A percentile compares a stretch with the other conserved stretches of the same genome.
Conservation (phyloP, 37 sponge, comb jelly and placozoan species). For the Aplysina aerophoba region DNA sequence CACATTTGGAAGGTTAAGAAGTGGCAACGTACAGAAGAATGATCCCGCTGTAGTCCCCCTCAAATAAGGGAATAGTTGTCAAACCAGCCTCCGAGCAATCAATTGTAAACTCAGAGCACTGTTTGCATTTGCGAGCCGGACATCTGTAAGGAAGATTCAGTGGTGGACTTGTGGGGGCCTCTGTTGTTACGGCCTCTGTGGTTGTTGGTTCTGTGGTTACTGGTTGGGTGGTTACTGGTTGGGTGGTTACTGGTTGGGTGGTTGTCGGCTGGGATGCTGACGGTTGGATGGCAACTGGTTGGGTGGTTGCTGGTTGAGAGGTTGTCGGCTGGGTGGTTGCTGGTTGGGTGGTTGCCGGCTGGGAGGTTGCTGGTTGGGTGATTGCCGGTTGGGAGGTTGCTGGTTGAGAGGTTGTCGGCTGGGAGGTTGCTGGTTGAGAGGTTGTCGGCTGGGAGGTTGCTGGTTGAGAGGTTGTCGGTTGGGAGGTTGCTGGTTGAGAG, state of each 20-base stretch:
- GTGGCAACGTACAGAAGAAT: slow-evolving; percentile 4
- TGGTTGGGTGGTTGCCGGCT: neutral
- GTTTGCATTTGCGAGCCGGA: slow-evolving; percentile 11
- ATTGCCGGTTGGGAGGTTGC: neutral
- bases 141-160: neutral
- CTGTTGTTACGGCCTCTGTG: slow-evolving; percentile 6
- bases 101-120: slow-evolving; percentile 3
- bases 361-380: neutral
- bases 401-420: neutral
- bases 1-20: neutral
- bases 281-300: too few relatives aligned
- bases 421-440: neutral
- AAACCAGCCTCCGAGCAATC: slow-evolving; percentile 31
- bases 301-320: too few relatives aligned
- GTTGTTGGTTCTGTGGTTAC: too few relatives aligned
- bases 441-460: neutral
- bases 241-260: neutral
- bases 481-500: neutral
- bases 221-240: too few relatives aligned
- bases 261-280: neutral
- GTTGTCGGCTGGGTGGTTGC: neutral
- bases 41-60: slow-evolving; percentile 19
- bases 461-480: neutral
- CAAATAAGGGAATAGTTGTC: neutral
- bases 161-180: neutral